Conservation (phyloP, 2,113 vertebrate genomes). For the Eulacestoma nigropectus region DNA sequence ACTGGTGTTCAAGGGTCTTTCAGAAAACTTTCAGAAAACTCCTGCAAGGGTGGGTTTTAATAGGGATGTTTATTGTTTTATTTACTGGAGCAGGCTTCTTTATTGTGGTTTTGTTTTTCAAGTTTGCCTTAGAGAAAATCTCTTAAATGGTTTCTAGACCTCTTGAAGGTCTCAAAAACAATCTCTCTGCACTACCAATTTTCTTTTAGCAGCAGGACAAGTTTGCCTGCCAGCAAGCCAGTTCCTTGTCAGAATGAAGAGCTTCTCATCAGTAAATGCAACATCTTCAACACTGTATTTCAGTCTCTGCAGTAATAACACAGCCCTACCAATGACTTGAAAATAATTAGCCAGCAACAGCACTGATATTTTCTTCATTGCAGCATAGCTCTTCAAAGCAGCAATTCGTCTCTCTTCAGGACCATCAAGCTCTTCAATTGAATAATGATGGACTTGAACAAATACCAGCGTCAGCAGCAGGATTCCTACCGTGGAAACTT, state of each 20-base stretch:
- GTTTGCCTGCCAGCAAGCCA: slow-evolving; percentile 29
- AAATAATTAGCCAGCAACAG: slow-evolving; percentile 51
- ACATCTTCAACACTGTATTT: background rate
- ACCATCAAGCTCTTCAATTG: slow-evolving; percentile 36
- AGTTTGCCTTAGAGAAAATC: background rate
- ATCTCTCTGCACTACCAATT: slow-evolving; percentile 10
- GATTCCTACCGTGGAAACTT: background rate
- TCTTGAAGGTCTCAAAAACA: slow-evolving; percentile 22
- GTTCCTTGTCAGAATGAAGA: slow-evolving; percentile 15
- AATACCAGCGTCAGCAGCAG: background rate
- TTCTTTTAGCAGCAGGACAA: slow-evolving; percentile 40
- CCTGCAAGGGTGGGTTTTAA: background rate
- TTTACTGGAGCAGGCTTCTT: background rate
- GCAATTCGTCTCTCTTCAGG: slow-evolving; percentile 38
- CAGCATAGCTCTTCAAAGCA: slow-evolving; percentile 7
- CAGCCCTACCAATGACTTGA: slow-evolving; percentile 5
- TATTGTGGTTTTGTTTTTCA: background rate
- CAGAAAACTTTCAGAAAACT: background rate
- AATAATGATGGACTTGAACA: slow-evolving; percentile 56
- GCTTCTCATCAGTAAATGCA: slow-evolving; percentile 28
- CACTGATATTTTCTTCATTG: slow-evolving; percentile 26
- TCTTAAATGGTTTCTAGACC: background rate
- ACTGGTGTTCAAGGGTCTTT: background rate
- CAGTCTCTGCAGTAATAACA: slow-evolving; percentile 4
- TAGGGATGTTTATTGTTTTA: background rate